phyloP scores from a whole-genome alignment of 2,797 vertebrate species.

The Acrocephalus scirpaceus region DNA sequence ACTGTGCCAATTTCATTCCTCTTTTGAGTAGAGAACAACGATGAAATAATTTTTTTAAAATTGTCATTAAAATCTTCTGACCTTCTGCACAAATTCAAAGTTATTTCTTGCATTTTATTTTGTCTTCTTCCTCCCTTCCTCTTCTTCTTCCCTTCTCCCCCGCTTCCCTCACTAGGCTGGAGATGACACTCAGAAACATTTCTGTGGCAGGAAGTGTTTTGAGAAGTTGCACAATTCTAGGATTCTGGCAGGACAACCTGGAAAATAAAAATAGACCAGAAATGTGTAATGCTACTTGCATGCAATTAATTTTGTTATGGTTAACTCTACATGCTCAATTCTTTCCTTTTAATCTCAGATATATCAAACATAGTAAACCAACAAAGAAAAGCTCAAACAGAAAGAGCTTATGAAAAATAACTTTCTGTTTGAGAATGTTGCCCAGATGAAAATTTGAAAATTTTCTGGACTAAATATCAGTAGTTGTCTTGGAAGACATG shows the following conservation, averaged over 20 bases:
- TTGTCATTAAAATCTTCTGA: neutral
- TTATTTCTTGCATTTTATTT: neutral
- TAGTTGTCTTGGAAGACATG: neutral
- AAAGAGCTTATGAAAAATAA: neutral
- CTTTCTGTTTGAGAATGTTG: neutral
- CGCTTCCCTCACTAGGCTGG: neutral
- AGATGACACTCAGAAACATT: neutral
- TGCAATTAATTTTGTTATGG: neutral
- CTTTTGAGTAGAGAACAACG: neutral
- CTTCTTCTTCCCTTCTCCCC: rapidly evolving
- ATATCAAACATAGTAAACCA: neutral
- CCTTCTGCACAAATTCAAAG: neutral
- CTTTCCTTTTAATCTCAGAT: neutral
- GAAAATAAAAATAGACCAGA: neutral
- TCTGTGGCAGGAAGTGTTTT: neutral
- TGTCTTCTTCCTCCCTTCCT: neutral
- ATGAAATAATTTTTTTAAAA: neutral
- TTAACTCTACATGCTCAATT: neutral
- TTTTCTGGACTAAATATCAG: neutral
- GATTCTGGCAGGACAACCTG: neutral
- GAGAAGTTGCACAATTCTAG: neutral
- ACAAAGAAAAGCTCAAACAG: neutral
- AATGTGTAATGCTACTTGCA: neutral
- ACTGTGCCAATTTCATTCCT: neutral
- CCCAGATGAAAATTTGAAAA: neutral